phyloP scores from a whole-genome alignment of 1,140 invertebrate species.

The Eurosta solidaginis region DNA sequence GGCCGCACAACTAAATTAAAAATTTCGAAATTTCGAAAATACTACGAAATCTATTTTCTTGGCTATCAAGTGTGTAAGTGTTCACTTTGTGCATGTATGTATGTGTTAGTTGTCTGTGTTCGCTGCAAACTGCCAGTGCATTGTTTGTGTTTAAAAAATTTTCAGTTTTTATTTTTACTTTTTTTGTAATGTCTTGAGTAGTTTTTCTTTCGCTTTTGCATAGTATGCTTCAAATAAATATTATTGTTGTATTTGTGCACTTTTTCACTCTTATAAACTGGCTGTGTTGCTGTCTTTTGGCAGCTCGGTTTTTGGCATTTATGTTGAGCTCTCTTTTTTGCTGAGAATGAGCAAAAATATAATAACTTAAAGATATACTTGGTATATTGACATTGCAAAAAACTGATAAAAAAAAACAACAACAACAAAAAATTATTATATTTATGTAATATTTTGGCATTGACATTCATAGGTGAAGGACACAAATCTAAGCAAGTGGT shows the following conservation, averaged over 20 bases:
- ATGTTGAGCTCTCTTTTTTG: background rate
- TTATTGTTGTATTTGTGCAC: background rate
- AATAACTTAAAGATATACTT: too few relatives aligned
- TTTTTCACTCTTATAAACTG: background rate
- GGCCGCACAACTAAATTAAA: constrained; percentile 1
- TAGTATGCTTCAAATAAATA: too few relatives aligned
- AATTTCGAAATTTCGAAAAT: constrained; percentile 19
- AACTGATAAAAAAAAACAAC: too few relatives aligned
- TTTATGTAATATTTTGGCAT: background rate
- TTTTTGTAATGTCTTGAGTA: background rate
- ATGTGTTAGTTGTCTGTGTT: background rate
- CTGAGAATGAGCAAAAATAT: too few relatives aligned
- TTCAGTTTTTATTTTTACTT: background rate
- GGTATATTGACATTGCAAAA: too few relatives aligned
- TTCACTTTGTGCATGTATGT: background rate
- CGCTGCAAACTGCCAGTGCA: background rate
- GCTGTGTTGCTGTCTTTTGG: background rate
- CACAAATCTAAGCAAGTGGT: background rate
- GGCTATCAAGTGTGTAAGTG: background rate
- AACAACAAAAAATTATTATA: too few relatives aligned
- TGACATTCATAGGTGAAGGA: background rate
- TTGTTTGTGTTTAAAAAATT: background rate
- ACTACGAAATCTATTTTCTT: background rate
- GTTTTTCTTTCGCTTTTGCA: background rate
- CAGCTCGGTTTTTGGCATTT: background rate